A percentile compares a stretch with the other conserved stretches of the same genome.
These are phyloP conservation scores for Pomacea maculata DNA, from an alignment of 1,140 invertebrate species.

Conservation along the genomic window DNA sequence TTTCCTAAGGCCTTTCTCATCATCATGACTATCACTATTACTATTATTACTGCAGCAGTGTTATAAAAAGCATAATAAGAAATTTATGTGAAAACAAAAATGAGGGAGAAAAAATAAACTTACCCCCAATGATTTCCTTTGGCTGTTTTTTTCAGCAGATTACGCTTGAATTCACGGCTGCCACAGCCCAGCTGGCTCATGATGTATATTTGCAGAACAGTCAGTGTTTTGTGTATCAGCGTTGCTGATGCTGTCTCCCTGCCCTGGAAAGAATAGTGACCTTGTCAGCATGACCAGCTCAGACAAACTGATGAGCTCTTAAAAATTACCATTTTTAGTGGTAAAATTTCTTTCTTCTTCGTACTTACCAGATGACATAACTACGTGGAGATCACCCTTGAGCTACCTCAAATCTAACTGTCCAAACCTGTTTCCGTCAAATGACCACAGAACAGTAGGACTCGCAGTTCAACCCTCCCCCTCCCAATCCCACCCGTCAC, in stretches of 20 bases:
- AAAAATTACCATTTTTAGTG: too few relatives aligned
- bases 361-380: too few relatives aligned
- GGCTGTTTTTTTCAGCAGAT: constrained; percentile 84
- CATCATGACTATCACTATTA: background rate
- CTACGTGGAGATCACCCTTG: too few relatives aligned
- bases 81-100: background rate
- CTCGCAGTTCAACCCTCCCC: too few relatives aligned
- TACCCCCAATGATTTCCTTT: constrained; percentile 92
- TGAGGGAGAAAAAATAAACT: constrained; percentile 41
- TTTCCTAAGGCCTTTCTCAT: too few relatives aligned
- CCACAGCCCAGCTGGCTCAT: constrained; percentile 91
- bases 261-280: constrained; percentile 32
- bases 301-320: too few relatives aligned
- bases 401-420: too few relatives aligned
- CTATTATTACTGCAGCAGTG: background rate
- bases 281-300: too few relatives aligned
- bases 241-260: constrained; percentile 65
- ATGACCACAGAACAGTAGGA: too few relatives aligned
- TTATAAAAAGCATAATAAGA: background rate
- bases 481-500: too few relatives aligned
- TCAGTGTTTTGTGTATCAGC: constrained; percentile 83
- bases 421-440: too few relatives aligned
- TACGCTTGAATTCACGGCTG: constrained; percentile 76
- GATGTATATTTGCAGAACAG: constrained; percentile 90
- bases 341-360: too few relatives aligned